Evolutionary conservation across 1,140 invertebrate genomes (phyloP).

Genomic region (Campoletis sonorensis): DNA sequence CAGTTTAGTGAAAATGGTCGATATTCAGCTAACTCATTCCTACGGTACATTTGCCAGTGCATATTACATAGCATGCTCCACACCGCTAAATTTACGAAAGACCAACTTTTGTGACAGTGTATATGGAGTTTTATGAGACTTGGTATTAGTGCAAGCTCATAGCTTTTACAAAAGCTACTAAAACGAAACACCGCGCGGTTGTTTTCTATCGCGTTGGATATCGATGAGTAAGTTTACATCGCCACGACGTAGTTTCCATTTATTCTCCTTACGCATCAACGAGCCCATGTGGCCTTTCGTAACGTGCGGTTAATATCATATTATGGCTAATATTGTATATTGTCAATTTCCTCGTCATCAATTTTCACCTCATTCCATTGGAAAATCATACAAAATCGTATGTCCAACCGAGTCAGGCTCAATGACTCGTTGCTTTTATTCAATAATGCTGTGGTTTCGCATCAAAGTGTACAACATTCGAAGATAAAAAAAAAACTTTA

Average conservation of each 20-base stretch:
- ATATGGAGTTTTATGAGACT: not conserved
- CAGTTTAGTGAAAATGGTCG: not conserved
- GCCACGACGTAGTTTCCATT: not conserved
- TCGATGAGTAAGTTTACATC: not conserved
- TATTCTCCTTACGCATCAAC: not conserved
- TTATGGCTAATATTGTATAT: not conserved
- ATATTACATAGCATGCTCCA: not conserved
- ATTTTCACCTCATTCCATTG: too few species aligned
- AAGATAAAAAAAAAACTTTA: too few species aligned
- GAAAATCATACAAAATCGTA: too few species aligned
- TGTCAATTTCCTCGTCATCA: too few species aligned
- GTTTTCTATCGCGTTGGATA: not conserved
- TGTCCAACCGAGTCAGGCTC: too few species aligned
- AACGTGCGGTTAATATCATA: not conserved
- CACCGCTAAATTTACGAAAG: not conserved
- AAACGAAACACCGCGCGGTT: not conserved
- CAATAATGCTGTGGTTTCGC: not conserved
- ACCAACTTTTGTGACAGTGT: not conserved
- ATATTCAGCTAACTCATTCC: slow-evolving; percentile 13
- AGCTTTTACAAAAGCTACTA: not conserved
- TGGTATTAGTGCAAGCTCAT: not conserved
- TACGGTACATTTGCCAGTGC: not conserved
- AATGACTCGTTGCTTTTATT: not conserved
- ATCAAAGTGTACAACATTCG: too few species aligned
- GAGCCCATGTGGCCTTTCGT: not conserved